These are phyloP conservation scores for Lamellibrachia luymesi DNA, from an alignment of 1,140 invertebrate genomes.

Conservation along the genomic window DNA sequence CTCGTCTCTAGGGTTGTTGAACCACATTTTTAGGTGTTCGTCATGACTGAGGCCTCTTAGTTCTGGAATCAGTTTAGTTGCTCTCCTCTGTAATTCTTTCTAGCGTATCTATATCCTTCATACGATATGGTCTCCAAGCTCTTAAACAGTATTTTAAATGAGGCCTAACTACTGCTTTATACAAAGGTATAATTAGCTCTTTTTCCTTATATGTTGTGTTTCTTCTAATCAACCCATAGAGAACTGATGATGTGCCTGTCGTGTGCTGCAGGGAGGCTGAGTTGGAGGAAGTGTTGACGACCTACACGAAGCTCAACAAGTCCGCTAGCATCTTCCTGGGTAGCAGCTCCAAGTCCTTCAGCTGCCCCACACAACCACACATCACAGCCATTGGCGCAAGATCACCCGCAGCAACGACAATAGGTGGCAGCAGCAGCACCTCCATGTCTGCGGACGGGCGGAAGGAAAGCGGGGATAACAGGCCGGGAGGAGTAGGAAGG, in stretches of 20 bases:
- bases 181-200: no score
- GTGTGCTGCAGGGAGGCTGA: conserved; percentile 62
- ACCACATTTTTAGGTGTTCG: no score
- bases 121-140: no score
- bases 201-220: no score
- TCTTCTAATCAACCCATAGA: neutral
- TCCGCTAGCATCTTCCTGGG: conserved; percentile 68
- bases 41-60: no score
- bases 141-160: no score
- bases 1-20: no score
- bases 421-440: neutral
- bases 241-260: conserved; percentile 39
- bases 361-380: neutral
- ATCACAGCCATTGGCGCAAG: neutral
- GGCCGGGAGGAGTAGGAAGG: neutral
- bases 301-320: conserved; percentile 67
- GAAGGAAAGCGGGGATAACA: neutral
- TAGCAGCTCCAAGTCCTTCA: conserved; percentile 35
- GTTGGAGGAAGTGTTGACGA: conserved; percentile 66
- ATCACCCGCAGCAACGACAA: neutral
- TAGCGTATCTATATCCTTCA: no score
- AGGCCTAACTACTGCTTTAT: no score
- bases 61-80: no score
- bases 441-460: neutral
- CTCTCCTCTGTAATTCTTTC: no score